Evolutionary conservation across 1,140 invertebrate genomes (phyloP), one percentile per base, ranked within the genome.

Genomic region (Macrotrachela quadricornifera): DNA sequence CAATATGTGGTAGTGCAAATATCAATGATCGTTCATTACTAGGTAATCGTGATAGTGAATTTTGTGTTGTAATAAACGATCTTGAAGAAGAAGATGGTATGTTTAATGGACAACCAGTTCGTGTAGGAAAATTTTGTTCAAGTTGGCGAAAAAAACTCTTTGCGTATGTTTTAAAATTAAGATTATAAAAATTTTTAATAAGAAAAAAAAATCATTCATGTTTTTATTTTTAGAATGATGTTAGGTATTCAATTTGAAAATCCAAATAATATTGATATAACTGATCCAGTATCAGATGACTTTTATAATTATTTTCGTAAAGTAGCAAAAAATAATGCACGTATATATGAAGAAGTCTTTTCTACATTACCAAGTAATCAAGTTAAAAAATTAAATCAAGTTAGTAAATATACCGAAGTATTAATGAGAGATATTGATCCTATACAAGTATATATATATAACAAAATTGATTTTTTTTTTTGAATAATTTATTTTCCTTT

Each of bases 1-100:
- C 86, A 0, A 91, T 96, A 51, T 91, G 90, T 63, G 91, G 91
- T 1, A 92, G 85, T 9, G 88, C 91, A 0, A 97, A 97, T 67
- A 91, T 96, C 56, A 97, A 96, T 63, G 91, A 97, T 65, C 71
- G 91, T 50, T 91, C 85, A 54, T 77, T 95, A 76, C 73, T 64
- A 16, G 66, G 86, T 3, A 82, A 80, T 56, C 74, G 91, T 56
- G 91, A 96, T 63, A 92, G 86, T 10, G 91, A 96, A 74, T 80
- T 95, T 15, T 86, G 84, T 21, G 77, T 82, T 45, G 68, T 85
- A 21, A 76, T 86, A 51, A 75, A 81, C 77, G 86, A 92, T 69
- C 77, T 80, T 64, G 76, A 79, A 57, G 57, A 69, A 40, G 50
- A 58, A 61, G 14, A 57, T 64, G 51, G 67, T 65, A 60, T 54